Base-by-base conservation (phyloP, 2,797 vertebrate genomes). In the Phoebastria nigripes region DNA sequence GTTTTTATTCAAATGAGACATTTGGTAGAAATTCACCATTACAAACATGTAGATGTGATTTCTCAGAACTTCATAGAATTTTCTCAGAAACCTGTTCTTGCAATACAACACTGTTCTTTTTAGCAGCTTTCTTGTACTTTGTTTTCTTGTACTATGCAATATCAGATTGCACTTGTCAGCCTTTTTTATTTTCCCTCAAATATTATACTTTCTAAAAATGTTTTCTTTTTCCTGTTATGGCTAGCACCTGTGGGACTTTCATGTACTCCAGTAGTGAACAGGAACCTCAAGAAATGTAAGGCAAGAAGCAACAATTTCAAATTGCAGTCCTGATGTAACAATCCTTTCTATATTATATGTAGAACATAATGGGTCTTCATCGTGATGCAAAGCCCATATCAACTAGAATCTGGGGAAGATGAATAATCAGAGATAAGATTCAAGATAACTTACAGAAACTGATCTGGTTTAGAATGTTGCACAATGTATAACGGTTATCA, bases 1-100 rank as follows among this genome's bases (percentile, higher is more conserved):
- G 39, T 86, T 94, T 95, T 93, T 69, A 90, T 96, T 94, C 72
- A 91, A 81, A 85, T 89, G 51, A 87, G 56, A 80, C 35, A 17
- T 85, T 91, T 95, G 22, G 41, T 91, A 59, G 80, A 92, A 93
- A 90, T 73, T 73, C 44, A 47, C 8, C 51, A 7, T 84, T 93
- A 47, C 13, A 66, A 94, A 82, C 21, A 33, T 13, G 10, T 63
- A 41, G 24, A 41, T 22, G 25, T 33, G 6, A 52, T 95, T 95
- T 85, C 83, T 90, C 51, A 84, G 66, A 86, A 59, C 42, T 63
- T 63, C 6, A 18, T 52, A 46, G 31, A 19, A 49, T 67, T 93
- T 90, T n/a, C 59, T 94, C 69, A 76, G 73, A 90, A 90, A 66
- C 8, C 29, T 55, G 6, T 66, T 81, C 25, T 85, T 82, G 39